Conservation (phyloP, 1,140 invertebrate genomes). For the Papilio helenus region DNA sequence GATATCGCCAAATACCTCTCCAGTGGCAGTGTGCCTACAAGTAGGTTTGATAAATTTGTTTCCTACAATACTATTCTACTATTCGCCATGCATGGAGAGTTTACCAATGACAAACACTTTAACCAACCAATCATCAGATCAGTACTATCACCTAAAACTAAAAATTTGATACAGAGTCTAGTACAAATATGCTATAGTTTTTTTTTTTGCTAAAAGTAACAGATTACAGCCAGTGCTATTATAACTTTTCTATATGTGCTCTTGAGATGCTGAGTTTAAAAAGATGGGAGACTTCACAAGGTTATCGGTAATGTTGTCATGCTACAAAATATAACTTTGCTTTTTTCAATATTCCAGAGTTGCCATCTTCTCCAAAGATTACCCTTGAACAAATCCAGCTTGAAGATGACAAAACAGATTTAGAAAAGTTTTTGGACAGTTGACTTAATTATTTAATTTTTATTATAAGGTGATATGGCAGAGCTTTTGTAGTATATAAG, state of each 20-base stretch:
- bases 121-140: too few relatives aligned
- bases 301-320: background rate
- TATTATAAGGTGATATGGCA: slow-evolving; percentile 44
- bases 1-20: slow-evolving; percentile 71
- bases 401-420: slow-evolving; percentile 62
- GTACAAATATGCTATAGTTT: too few relatives aligned
- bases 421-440: slow-evolving; percentile 75
- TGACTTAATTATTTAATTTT: slow-evolving; percentile 47
- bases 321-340: slow-evolving; percentile 21
- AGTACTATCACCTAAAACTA: too few relatives aligned
- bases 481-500: slow-evolving; percentile 46
- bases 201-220: too few relatives aligned
- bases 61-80: background rate
- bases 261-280: too few relatives aligned
- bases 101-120: too few relatives aligned
- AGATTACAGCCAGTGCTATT: too few relatives aligned
- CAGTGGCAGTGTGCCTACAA: slow-evolving; percentile 59
- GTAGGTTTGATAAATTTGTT: slow-evolving; percentile 46
- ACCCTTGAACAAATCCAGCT: slow-evolving; percentile 73
- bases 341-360: slow-evolving; percentile 45
- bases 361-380: slow-evolving; percentile 52
- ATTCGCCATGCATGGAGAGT: too few relatives aligned
- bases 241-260: too few relatives aligned
- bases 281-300: too few relatives aligned
- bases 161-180: too few relatives aligned